Evolutionary conservation across 2,888 invertebrate genomes (phyloP), one percentile per base, ranked within the genome.

Genomic region (Catocala fraxini): DNA sequence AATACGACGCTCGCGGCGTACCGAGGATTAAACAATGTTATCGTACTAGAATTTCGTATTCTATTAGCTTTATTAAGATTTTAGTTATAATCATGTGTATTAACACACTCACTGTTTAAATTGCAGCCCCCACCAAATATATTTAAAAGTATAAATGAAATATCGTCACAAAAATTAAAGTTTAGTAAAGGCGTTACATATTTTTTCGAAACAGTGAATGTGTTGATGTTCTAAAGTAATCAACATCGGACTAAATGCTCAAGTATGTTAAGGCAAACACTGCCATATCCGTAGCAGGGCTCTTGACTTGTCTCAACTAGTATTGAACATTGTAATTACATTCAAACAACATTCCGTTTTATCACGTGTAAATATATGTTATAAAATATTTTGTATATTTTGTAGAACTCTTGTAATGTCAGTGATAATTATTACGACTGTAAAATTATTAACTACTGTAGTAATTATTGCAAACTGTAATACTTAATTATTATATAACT

Each of bases 81-180:
- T 80, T 81, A 82, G 78, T 80, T 73, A 58, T 76, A 79, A 80
- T 77, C 83, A 88, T 83, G 89, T 91, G 88, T 89, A 93, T 94
- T 94, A 93, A 94, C 94, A 94, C 93, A 93, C 86, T 94, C 93
- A 94, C 94, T 93, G 94, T 94, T 94, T 93, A 82, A 81, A 75
- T 87, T 85, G 82, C 87, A 88, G 86, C 89, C 78, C 35, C 91
- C 89, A 91, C 91, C 91, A 91, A 91, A 91, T 88, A 88, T 83
- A 81, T 67, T 75, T 78, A 39, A 39, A 39, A 25, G 25, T 25
- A 39, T 73, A 80, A 83, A 62, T 52, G 70, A 65, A 52, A 53
- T 74, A 77, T 77, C 80, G 84, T 83, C 83, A 86, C 85, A 83
- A 85, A 25, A 84, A 79, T 70, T 59, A 68, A 68, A 59, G 55